phyloP scores from a whole-genome alignment of 2,888 invertebrate genomes.

The Campopleginae sp. region DNA sequence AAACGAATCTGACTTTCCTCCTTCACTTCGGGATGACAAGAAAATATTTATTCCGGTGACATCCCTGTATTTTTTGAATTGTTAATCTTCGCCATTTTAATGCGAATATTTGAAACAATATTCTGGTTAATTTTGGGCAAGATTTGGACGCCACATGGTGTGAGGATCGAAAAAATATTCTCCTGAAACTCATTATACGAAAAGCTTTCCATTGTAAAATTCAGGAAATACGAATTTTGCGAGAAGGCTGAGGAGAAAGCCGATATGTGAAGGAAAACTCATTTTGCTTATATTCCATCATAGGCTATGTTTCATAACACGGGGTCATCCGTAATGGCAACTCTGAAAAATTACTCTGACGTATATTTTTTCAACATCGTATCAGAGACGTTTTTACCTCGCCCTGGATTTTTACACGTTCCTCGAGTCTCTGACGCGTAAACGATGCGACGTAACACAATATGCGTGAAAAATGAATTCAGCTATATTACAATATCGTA shows the following conservation, averaged over 20 bases:
- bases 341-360: slow-evolving; percentile 66
- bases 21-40: too few species aligned
- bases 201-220: not conserved
- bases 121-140: too few species aligned
- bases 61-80: not conserved
- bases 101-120: not conserved
- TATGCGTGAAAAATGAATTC: slow-evolving; percentile 34
- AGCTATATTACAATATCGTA: slow-evolving; percentile 24
- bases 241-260: not conserved
- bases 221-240: not conserved
- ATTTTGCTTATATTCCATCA: slow-evolving; percentile 47
- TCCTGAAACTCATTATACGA: not conserved
- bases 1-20: too few species aligned
- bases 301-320: slow-evolving; percentile 4
- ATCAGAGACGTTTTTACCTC: slow-evolving; percentile 7
- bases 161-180: not conserved
- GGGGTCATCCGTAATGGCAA: slow-evolving; percentile 58
- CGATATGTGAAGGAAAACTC: not conserved
- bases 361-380: slow-evolving; percentile 68
- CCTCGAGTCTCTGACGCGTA: slow-evolving; percentile 27
- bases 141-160: not conserved
- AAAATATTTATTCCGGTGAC: not conserved
- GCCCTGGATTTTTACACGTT: slow-evolving; percentile 11
- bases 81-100: not conserved
- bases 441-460: slow-evolving; percentile 32